Percentiles rank a stretch among this genome's conserved stretches.
phyloP scores from a whole-genome alignment of 2,888 invertebrate species.

The Pandemis cinnamomeana region DNA sequence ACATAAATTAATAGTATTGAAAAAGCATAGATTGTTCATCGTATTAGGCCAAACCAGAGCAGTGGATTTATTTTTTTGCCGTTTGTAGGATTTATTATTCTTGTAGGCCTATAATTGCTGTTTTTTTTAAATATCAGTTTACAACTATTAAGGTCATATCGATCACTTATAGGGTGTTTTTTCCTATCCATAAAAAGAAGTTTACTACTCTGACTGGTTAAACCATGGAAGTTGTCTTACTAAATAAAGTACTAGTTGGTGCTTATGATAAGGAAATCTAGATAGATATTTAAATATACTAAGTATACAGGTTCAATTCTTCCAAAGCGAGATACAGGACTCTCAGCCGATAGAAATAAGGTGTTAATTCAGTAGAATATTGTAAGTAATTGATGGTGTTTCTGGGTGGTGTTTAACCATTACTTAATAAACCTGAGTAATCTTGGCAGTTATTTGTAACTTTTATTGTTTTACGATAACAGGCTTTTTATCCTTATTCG shows the following conservation, averaged over 20 bases:
- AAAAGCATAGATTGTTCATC: no score
- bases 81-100: no score
- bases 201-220: slow-evolving; percentile 4
- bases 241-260: slow-evolving; percentile 2
- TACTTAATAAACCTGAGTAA: no score
- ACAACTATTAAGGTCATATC: not conserved
- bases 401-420: no score
- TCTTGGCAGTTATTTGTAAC: no score
- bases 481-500: no score
- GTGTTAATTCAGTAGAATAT: slow-evolving; percentile 7
- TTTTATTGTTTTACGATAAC: no score
- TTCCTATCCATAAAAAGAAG: not conserved
- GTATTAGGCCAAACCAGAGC: no score
- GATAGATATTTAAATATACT: slow-evolving; percentile 36
- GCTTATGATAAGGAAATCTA: slow-evolving; percentile 14
- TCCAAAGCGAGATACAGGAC: slow-evolving; percentile 55
- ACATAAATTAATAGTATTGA: no score
- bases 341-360: slow-evolving; percentile 46
- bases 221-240: not conserved
- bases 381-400: no score
- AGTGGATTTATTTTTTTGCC: no score
- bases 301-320: slow-evolving; percentile 43
- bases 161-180: not conserved
- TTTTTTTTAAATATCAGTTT: not conserved
- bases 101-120: not conserved